These are phyloP conservation scores for Dasypolia templi DNA, from an alignment of 2,888 invertebrate species.

Conservation along the genomic window DNA sequence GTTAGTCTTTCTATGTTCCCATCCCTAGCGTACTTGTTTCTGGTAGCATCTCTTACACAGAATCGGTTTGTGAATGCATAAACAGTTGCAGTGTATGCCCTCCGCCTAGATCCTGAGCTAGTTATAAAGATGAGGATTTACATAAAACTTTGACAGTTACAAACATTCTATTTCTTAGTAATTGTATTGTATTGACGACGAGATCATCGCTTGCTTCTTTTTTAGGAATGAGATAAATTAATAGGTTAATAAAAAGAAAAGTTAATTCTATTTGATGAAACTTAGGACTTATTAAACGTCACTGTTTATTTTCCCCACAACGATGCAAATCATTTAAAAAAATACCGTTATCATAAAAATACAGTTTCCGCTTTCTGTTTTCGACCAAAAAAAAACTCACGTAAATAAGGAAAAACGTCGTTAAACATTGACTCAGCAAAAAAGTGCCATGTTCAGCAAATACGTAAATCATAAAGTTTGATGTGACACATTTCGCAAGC, in stretches of 20 bases:
- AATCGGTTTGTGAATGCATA: conserved; percentile 41
- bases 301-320: background rate
- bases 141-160: no score
- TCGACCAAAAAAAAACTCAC: background rate
- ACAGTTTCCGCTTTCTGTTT: background rate
- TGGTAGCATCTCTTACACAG: conserved; percentile 10
- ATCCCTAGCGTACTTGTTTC: conserved; percentile 22
- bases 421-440: conserved; percentile 29
- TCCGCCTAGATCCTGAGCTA: conserved; percentile 15
- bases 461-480: conserved; percentile 12
- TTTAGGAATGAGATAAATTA: background rate
- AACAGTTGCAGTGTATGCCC: conserved; percentile 33
- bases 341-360: background rate
- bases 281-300: no score
- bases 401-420: background rate
- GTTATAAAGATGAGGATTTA: conserved; percentile 19
- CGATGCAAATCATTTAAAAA: no score
- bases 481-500: conserved; percentile 44
- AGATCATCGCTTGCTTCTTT: background rate
- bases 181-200: background rate
- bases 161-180: background rate
- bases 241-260: background rate
- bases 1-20: background rate
- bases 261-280: background rate
- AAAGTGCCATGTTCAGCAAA: conserved; percentile 28